A percentile compares a stretch with the other conserved stretches of the same genome.
These are phyloP conservation scores for Pyxicephalus adspersus DNA, from an alignment of 2,113 vertebrate genomes.

Conservation along the genomic window DNA sequence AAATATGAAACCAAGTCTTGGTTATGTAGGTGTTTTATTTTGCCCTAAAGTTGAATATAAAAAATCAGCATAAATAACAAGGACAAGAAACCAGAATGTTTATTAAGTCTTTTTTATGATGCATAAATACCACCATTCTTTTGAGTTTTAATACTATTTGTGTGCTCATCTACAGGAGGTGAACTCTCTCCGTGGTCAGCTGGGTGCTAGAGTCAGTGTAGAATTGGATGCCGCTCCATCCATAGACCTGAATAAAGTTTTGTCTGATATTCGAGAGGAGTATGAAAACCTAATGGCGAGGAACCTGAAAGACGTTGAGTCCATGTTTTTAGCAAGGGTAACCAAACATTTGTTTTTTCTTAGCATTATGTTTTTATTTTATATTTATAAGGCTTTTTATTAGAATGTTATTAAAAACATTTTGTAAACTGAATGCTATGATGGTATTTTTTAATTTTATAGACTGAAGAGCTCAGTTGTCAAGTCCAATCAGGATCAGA, in stretches of 20 bases:
- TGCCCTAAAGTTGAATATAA: too few relatives aligned
- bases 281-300: conserved; percentile 66
- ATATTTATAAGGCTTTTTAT: neutral
- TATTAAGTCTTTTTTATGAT: too few relatives aligned
- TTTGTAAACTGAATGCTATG: neutral
- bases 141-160: too few relatives aligned
- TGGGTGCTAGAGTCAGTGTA: conserved; percentile 67
- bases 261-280: conserved; percentile 66
- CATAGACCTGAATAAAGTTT: conserved; percentile 60
- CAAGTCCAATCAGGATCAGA: conserved; percentile 68
- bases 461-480: conserved; percentile 67
- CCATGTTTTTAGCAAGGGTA: conserved; percentile 70
- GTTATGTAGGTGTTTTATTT: too few relatives aligned
- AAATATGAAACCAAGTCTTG: too few relatives aligned
- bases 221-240: conserved; percentile 65
- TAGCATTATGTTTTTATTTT: too few relatives aligned
- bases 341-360: neutral
- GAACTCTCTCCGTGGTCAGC: conserved; percentile 60
- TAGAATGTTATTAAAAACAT: neutral
- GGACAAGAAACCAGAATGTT: too few relatives aligned
- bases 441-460: neutral
- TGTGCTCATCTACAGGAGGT: conserved; percentile 59
- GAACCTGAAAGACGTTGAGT: conserved; percentile 65
- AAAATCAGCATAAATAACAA: too few relatives aligned
- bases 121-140: too few relatives aligned